Evolutionary conservation across 2,888 invertebrate species (phyloP), one percentile per base, ranked within the genome.

Genomic region (Erannis defoliaria): DNA sequence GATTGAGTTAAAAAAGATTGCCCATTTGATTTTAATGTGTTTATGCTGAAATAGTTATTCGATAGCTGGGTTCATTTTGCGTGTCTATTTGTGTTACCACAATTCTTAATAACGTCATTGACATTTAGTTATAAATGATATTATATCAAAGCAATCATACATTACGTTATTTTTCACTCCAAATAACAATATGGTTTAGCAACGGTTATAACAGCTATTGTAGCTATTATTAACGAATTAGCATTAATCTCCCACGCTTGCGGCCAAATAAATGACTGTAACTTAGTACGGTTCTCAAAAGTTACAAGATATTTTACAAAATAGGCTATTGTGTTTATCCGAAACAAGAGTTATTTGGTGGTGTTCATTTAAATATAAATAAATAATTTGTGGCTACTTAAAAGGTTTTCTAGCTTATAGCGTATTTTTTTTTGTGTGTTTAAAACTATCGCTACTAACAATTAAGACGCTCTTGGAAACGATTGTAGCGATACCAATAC

Each of bases 151-250:
- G 42, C 33, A 31, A 49, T 54, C 23, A 42, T 55, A 16, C 31
- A 16, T 62, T 62, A 66, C 51, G 48, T 66, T 69, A 67, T 75
- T 72, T 74, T 74, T 70, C 58, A 68, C 71, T 70, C 57, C 35
- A 64, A 74, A 74, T 69, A 73, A 68, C 64, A 69, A 62, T 70
- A 67, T 68, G 42, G 58, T 77, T 74, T 57, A 65, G 76, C 72
- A 78, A 77, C 68, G 37, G 50, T 64, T 64, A 43, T 42, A 43
- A 35, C 14, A 45, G 38, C 43, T 55, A 71, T 76, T 72, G 72
- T 76, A 35, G 29, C 37, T 54, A 70, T 78, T 72, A 73, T 76
- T 74, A 70, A 65, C 66, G 54, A 73, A 77, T 74, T 71, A 76
- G 67, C 64, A 50, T 51, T 43, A 19, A 31, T 23, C 57, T 81